Percentiles rank a stretch among this genome's conserved stretches.
Evolutionary conservation across 2,113 vertebrate species (phyloP).

Genomic region (Ictalurus furcatus): DNA sequence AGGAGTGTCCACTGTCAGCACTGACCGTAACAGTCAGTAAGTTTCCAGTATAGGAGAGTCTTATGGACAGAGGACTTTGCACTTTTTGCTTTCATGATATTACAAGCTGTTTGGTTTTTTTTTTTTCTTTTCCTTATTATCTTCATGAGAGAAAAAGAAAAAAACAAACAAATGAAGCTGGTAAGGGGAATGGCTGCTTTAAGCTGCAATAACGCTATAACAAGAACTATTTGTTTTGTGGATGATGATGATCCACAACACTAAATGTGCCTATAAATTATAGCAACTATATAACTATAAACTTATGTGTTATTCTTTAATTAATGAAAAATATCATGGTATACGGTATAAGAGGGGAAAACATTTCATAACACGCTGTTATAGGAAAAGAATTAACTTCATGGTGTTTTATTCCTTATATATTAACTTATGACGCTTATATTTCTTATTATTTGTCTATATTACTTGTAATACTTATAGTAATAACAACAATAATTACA

Average conservation of each 20-base stretch:
- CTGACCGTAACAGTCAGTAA: not conserved
- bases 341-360: not conserved
- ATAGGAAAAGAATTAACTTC: too few species aligned
- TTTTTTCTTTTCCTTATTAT: not conserved
- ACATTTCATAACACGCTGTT: not conserved
- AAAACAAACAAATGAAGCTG: not conserved
- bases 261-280: not conserved
- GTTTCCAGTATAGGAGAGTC: not conserved
- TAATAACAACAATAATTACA: not conserved
- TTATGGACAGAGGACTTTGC: not conserved
- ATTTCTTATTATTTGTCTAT: not conserved
- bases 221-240: not conserved
- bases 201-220: not conserved
- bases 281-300: not conserved
- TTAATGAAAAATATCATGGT: not conserved
- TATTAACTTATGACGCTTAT: not conserved
- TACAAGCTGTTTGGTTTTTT: not conserved
- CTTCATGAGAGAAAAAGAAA: not conserved
- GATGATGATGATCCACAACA: not conserved
- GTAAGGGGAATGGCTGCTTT: not conserved
- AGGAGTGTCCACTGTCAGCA: not conserved
- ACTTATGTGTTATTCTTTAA: not conserved
- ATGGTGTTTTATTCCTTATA: not conserved
- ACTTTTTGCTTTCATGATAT: not conserved
- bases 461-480: not conserved